Base-by-base conservation (phyloP, 2,113 vertebrate species). In the Manacus vitellinus region DNA sequence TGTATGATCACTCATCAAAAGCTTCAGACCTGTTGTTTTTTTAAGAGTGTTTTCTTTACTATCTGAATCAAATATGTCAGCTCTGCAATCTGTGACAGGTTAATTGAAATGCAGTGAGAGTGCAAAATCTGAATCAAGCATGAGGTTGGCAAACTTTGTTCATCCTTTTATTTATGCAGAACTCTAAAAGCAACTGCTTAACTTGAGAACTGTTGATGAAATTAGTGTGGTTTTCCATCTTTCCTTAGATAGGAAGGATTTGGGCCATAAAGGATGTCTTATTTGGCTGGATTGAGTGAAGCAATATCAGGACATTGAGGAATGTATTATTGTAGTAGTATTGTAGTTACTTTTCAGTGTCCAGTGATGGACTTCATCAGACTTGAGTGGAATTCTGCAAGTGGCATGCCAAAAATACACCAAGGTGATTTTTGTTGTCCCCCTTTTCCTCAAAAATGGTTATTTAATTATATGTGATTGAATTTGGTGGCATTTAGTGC, bases 91-190 rank as follows among this genome's bases (percentile, higher is more conserved):
- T 95, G 90, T 83, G 79, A 56, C 86, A 90, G 82, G 75, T 84
- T 95, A 83, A 95, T 95, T 93, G 79, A 94, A 86, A 96, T 96
- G 88, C 85, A 84, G 88, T 33, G 66, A 89, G 82, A 94, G 79
- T 78, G 44, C 44, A 91, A 88, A 94, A 94, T 72, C 65, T 84
- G 94, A 94, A 92, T 77, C 68, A 35, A 86, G 88, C 56, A 37
- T 56, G 88, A 92, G 83, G 80, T 6, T 93, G 90, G 39, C 72
- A 88, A 95, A 96, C 88, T 92, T 96, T 41, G n/a, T 93, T 95
- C 71, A 17, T 88, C 6, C 43, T 80, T 95, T 92, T 88, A 74
- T 80, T 86, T 74, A 35, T 65, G 44, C 59, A 51, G 27, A 14
- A 78, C 56, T 94, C 27, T 49, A 15, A 70, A 92, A 82, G 62